Evolutionary conservation across 1,140 invertebrate genomes (phyloP), one percentile per base, ranked within the genome.

Genomic region (Ooceraea biroi): DNA sequence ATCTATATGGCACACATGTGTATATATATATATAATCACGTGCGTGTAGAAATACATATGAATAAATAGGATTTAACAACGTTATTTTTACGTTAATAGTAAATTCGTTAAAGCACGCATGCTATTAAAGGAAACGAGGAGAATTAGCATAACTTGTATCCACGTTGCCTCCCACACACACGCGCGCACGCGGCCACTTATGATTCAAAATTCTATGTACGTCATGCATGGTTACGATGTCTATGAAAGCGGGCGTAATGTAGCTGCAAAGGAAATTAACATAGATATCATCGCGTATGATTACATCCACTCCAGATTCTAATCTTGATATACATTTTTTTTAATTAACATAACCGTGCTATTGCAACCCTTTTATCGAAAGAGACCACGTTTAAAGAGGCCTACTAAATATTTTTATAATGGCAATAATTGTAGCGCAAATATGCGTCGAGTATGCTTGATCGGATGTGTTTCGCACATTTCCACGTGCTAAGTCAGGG

Each of bases 91-190:
- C 60, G 17, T 46, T 52, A 66, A 74, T 74, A 22, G 25, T 61
- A 55, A 55, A 74, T 74, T 46, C 17, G 41, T 55, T 60, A 66
- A 77, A 66, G 48, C 44, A 76, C 44, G 57, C 72, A 66, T 19
- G 61, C 60, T 12, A 41, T 27, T 19, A 19, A 44, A 19, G 63
- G 41, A 65, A 44, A 65, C 63, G 22, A 19, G 48, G n/a, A 14
- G 30, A 8, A 77, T 77, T 66, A 66, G 46, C 74, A 77, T 77
- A 66, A 66, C 30, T 63, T 19, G 74, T 55, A 66, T 66, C 66
- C 60, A 52, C 48, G 48, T 11, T 46, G 10, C 22, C 52, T 46
- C 55, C 10, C 44, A 44, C 22, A 25, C 55, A 36, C 10, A 30
- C 41, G 30, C 27, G 36, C 36, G 36, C 48, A 17, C 27, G 58